Base-by-base conservation (phyloP, 2,797 vertebrate species). In the Emydoidea blandingii region DNA sequence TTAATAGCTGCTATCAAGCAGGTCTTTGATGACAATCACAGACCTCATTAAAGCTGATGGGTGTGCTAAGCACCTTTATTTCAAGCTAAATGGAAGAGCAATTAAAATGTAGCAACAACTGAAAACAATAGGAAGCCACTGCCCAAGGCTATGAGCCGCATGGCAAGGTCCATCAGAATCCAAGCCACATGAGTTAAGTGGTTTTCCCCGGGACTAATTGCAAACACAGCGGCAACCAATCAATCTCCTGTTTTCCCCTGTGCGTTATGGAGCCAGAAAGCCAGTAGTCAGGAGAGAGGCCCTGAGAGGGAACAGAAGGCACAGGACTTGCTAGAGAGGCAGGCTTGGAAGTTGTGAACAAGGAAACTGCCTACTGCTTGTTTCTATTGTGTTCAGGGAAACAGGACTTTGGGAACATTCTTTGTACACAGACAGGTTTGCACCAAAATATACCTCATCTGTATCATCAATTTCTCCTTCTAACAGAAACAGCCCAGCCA, bases 71-170 rank as follows among this genome's bases (percentile, higher is more conserved):
- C 54, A 53, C 21, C 2, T 0, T 62, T 27, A 52, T 87, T 79
- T 37, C 29, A 79, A 29, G 23, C 19, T 15, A 4, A 1, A 41
- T 50, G 59, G 78, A 59, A 27, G 5, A 89, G 34, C 3, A 85
- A 54, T 56, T 85, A 79, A 1, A 31, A 47, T 34, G 41, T 29
- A 79, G 9, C 85, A 81, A 0, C 52, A 59, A 47, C 37, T 34
- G 54, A 91, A 95, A 59, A 15, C 6, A 86, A 76, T 31, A 49
- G 34, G 74, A 87, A 94, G 50, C n/a, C 78, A 85, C 29, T 79
- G 49, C 21, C 3, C 9, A 57, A 83, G 81, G 41, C 31, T 78
- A 88, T 14, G 41, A 76, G 62, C 57, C 29, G 2, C 57, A 56
- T 56, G 23, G 54, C 78, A 85, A 76, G 90, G 83, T 76, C 12